These are phyloP conservation scores for Apolygus lucorum DNA, from an alignment of 1,140 invertebrate genomes.

Conservation along the genomic window DNA sequence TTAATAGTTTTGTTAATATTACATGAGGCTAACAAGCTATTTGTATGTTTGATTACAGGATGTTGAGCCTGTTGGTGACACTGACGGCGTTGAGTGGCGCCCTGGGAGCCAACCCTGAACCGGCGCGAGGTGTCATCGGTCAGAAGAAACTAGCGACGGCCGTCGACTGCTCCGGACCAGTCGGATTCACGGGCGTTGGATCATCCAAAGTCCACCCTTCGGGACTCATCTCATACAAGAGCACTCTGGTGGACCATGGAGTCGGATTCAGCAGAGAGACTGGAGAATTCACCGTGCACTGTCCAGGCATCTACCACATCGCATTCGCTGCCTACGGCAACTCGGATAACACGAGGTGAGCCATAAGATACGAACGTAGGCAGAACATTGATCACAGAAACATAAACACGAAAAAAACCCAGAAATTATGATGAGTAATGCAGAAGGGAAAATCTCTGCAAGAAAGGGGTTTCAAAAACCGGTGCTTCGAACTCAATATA, in stretches of 20 bases:
- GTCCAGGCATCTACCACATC: slow-evolving; percentile 46
- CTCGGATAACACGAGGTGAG: slow-evolving; percentile 27
- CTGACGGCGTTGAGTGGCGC: background rate
- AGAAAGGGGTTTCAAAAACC: too few species aligned
- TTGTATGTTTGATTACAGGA: background rate
- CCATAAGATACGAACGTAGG: too few species aligned
- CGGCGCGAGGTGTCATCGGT: slow-evolving; percentile 25
- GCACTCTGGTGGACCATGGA: slow-evolving; percentile 40
- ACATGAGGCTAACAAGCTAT: background rate
- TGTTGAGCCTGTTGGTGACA: background rate
- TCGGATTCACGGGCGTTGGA: slow-evolving; percentile 41
- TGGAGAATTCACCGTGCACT: slow-evolving; percentile 45
- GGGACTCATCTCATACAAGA: slow-evolving; percentile 33
- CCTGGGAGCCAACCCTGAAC: slow-evolving; percentile 17
- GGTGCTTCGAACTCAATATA: too few species aligned
- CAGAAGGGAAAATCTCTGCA: too few species aligned
- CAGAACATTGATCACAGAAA: too few species aligned
- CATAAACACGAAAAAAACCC: too few species aligned
- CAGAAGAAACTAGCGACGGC: slow-evolving; percentile 36
- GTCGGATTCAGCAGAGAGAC: slow-evolving; percentile 44
- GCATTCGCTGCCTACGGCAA: slow-evolving; percentile 41
- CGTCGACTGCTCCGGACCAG: slow-evolving; percentile 41
- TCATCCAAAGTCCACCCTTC: slow-evolving; percentile 32
- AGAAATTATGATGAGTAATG: too few species aligned
- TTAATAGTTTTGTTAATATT: too few species aligned